These are phyloP conservation scores for Galerucella nymphaeae DNA, from an alignment of 2,888 invertebrate species.

Conservation along the genomic window DNA sequence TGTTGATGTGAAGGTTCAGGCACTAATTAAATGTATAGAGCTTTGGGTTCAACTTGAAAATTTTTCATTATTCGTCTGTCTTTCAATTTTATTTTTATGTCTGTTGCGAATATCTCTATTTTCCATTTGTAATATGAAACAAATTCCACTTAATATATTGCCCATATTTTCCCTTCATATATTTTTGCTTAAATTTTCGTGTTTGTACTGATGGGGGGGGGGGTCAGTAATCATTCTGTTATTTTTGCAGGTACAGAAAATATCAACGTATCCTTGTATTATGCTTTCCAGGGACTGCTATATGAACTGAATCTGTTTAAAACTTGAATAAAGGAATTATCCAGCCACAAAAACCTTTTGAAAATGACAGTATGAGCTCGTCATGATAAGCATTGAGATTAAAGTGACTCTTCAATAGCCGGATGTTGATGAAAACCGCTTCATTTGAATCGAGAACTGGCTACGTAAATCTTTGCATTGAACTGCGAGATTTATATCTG, in stretches of 20 bases:
- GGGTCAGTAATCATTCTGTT: too few relatives aligned
- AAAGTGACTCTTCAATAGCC: conserved; percentile 46
- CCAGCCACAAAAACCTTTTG: conserved; percentile 30
- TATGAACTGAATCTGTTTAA: conserved; percentile 8
- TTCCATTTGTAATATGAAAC: too few relatives aligned
- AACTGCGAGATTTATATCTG: conserved; percentile 54
- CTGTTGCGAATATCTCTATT: too few relatives aligned
- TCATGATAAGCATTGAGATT: conserved; percentile 42
- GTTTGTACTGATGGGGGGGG: too few relatives aligned
- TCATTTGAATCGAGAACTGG: conserved; percentile 52
- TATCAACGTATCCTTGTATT: neutral
- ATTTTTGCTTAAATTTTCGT: too few relatives aligned
- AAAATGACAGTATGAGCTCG: conserved; percentile 42
- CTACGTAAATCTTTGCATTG: conserved; percentile 55
- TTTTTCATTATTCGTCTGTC: too few relatives aligned
- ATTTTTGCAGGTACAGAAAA: neutral
- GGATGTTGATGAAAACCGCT: conserved; percentile 51
- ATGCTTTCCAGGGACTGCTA: neutral
- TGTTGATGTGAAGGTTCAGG: too few relatives aligned
- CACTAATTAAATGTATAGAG: too few relatives aligned
- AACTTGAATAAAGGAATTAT: conserved; percentile 26
- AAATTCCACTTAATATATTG: too few relatives aligned
- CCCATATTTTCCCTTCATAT: too few relatives aligned
- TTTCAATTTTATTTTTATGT: too few relatives aligned
- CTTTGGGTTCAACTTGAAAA: too few relatives aligned